A percentile compares a stretch with the other conserved stretches of the same genome.
Conservation (phyloP, 2,888 invertebrate genomes). For the Zygaena filipendulae region DNA sequence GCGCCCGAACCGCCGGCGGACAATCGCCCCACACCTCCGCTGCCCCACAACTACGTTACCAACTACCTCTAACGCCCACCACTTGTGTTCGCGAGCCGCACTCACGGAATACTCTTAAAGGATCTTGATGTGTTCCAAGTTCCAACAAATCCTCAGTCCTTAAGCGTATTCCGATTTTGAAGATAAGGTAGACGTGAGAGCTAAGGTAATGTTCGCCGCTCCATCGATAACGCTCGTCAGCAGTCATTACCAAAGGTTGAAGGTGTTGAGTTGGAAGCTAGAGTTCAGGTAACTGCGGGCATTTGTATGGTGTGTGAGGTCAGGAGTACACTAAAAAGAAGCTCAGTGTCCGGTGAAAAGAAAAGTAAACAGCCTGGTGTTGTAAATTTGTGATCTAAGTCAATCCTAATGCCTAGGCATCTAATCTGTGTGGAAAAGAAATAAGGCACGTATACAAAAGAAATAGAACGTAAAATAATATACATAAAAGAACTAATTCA, state of each 20-base stretch:
- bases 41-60: conserved; percentile 64
- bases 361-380: conserved; percentile 63
- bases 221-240: conserved; percentile 32
- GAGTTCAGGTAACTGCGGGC: conserved; percentile 69
- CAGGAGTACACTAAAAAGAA: conserved; percentile 67
- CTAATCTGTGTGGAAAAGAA: conserved; percentile 62
- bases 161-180: conserved; percentile 45
- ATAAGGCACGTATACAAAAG: conserved; percentile 56
- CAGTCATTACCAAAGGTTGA: conserved; percentile 53
- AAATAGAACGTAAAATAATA: conserved; percentile 39
- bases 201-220: conserved; percentile 51
- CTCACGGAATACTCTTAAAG: conserved; percentile 45
- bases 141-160: conserved; percentile 28
- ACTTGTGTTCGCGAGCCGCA: conserved; percentile 41
- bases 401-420: conserved; percentile 66
- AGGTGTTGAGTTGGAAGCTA: conserved; percentile 64
- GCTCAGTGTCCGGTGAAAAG: conserved; percentile 65
- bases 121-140: conserved; percentile 18
- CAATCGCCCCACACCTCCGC: conserved; percentile 60
- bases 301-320: conserved; percentile 66
- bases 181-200: conserved; percentile 36
- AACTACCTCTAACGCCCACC: conserved; percentile 45
- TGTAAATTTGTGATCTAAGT: conserved; percentile 64
- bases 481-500: conserved; percentile 56
- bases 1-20: conserved; percentile 64